Percentiles rank a stretch among this genome's conserved stretches.
phyloP scores from a whole-genome alignment of 2,797 vertebrate genomes.

The Molossus molossus region DNA sequence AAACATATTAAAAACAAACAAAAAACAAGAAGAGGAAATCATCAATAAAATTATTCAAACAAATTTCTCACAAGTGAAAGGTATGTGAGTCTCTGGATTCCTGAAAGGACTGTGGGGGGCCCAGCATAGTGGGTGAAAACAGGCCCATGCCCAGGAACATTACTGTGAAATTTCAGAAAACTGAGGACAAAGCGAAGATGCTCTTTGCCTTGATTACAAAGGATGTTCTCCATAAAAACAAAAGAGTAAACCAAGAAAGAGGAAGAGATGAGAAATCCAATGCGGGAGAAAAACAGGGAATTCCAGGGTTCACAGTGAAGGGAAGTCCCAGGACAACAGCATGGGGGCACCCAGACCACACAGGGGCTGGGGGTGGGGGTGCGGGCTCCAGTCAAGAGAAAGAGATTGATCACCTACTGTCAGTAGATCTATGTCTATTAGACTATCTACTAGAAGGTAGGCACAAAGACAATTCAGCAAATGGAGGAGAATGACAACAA shows the following conservation, averaged over 20 bases:
- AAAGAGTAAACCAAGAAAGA: constrained; percentile 48
- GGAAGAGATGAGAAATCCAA: constrained; percentile 31
- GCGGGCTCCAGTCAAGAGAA: neutral
- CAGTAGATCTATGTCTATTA: neutral
- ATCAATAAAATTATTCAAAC: constrained; percentile 54
- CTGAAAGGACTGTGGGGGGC: neutral
- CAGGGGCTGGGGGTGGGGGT: neutral
- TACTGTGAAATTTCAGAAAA: constrained; percentile 39
- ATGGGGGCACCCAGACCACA: neutral
- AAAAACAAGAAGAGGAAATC: constrained; percentile 1
- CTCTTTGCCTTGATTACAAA: neutral
- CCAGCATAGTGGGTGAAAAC: neutral
- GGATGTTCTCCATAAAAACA: constrained; percentile 52
- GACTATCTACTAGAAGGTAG: neutral
- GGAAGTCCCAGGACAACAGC: neutral
- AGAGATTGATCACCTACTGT: neutral
- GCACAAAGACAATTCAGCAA: constrained; percentile 45
- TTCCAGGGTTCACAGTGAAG: constrained; percentile 5
- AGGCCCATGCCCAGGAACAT: neutral
- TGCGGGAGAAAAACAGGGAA: constrained; percentile 9
- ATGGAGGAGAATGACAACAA: neutral
- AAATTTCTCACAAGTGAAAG: constrained; percentile 55
- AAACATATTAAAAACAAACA: too few relatives aligned
- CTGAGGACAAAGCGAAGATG: neutral
- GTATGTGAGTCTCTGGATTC: neutral